A percentile compares a stretch with the other conserved stretches of the same genome.
Conservation (phyloP, 2,888 invertebrate genomes). For the Xestia ashworthii region DNA sequence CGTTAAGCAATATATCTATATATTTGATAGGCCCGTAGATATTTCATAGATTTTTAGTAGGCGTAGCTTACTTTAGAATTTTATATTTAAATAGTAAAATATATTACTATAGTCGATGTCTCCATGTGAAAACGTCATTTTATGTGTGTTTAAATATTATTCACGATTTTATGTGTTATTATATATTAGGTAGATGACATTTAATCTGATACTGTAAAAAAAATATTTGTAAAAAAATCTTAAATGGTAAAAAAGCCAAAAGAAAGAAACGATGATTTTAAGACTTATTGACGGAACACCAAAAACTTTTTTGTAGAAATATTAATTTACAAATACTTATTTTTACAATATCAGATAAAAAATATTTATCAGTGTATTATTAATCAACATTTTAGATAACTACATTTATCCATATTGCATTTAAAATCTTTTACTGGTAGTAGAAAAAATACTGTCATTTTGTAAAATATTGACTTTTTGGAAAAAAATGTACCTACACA, state of each 20-base stretch:
- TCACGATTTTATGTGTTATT: constrained; percentile 63
- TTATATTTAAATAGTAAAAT: constrained; percentile 77
- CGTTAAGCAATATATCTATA: constrained; percentile 88
- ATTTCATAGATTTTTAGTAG: constrained; percentile 82
- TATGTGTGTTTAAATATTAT: constrained; percentile 65
- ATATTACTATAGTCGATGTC: constrained; percentile 65
- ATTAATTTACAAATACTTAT: neutral
- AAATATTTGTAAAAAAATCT: constrained; percentile 6
- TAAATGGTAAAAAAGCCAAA: neutral
- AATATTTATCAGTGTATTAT: constrained; percentile 36
- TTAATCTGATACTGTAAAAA: constrained; percentile 55
- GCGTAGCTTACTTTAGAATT: constrained; percentile 87
- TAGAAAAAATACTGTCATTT: constrained; percentile 48
- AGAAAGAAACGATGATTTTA: constrained; percentile 2
- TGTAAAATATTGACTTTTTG: constrained; percentile 59
- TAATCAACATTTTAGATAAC: constrained; percentile 46
- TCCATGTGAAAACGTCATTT: constrained; percentile 64
- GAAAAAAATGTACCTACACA: constrained; percentile 48
- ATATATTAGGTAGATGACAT: constrained; percentile 41
- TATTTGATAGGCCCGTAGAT: constrained; percentile 84
- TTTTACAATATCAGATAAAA: constrained; percentile 51
- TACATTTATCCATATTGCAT: constrained; percentile 49
- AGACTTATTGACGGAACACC: constrained; percentile 44
- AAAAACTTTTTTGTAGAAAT: constrained; percentile 27
- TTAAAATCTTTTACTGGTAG: constrained; percentile 49